phyloP scores from a whole-genome alignment of 2,113 vertebrate species.

The Catagonus wagneri region DNA sequence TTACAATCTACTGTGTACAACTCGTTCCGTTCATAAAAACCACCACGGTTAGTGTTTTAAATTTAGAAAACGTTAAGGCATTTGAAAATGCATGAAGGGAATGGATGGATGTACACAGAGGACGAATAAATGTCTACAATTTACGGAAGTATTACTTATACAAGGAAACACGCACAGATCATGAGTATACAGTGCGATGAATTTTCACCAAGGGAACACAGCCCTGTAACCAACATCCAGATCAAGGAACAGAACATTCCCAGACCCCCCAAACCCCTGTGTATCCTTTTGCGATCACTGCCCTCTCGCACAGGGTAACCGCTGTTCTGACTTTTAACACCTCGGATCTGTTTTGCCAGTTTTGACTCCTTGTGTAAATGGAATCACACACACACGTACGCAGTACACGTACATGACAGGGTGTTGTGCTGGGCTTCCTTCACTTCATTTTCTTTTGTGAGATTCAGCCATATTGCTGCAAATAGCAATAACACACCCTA shows the following conservation, averaged over 20 bases:
- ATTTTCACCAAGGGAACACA: background rate
- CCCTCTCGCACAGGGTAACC: background rate
- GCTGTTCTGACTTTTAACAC: background rate
- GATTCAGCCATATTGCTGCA: background rate
- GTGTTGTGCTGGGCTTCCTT: background rate
- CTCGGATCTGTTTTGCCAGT: background rate
- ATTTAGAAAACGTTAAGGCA: slow-evolving; percentile 9
- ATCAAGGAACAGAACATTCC: background rate
- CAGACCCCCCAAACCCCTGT: background rate
- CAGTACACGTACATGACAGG: background rate
- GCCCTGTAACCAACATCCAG: background rate
- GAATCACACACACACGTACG: background rate
- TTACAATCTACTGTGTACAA: background rate
- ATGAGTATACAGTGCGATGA: background rate
- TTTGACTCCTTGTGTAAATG: background rate
- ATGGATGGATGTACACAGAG: background rate
- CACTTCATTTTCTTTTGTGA: background rate
- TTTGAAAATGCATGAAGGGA: background rate
- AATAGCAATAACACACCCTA: background rate
- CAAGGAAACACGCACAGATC: background rate
- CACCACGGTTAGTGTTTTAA: background rate
- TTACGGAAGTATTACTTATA: background rate
- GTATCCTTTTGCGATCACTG: background rate
- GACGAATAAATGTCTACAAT: background rate
- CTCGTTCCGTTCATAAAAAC: background rate